A percentile compares a stretch with the other conserved stretches of the same genome.
These are phyloP conservation scores for Caenorhabditis wallacei DNA, from an alignment of 2,888 invertebrate species.

Conservation along the genomic window DNA sequence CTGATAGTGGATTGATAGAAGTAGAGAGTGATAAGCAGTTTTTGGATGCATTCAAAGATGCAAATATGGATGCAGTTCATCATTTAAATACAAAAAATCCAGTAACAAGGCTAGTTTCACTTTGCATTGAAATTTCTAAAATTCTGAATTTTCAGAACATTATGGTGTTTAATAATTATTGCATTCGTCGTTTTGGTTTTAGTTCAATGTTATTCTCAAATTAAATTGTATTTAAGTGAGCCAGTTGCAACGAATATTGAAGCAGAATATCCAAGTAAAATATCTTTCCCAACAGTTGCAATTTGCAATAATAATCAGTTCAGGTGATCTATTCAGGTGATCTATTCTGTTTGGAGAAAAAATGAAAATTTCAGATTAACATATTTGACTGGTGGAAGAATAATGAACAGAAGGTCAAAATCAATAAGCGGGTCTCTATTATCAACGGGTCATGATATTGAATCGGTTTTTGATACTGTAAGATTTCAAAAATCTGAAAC, in stretches of 20 bases:
- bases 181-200: constrained; percentile 77
- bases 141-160: constrained; percentile 25
- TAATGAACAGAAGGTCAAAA: constrained; percentile 76
- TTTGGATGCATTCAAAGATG: constrained; percentile 77
- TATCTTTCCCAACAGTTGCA: constrained; percentile 81
- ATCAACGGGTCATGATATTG: constrained; percentile 58
- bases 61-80: constrained; percentile 82
- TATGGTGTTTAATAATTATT: constrained; percentile 77
- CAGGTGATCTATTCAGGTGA: constrained; percentile 63
- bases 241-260: constrained; percentile 81
- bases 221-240: constrained; percentile 67
- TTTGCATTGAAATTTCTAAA: background rate
- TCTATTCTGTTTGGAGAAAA: background rate
- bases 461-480: constrained; percentile 64
- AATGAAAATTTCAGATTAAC: constrained; percentile 72
- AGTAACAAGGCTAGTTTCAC: constrained; percentile 64
- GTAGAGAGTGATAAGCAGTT: constrained; percentile 64
- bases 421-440: constrained; percentile 47
- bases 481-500: background rate
- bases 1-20: constrained; percentile 59
- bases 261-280: constrained; percentile 80
- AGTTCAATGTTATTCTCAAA: constrained; percentile 78
- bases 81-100: constrained; percentile 75
- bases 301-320: constrained; percentile 83
- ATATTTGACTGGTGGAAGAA: constrained; percentile 78